phyloP scores from a whole-genome alignment of 2,797 vertebrate genomes.

The Poliocrania exsul region DNA sequence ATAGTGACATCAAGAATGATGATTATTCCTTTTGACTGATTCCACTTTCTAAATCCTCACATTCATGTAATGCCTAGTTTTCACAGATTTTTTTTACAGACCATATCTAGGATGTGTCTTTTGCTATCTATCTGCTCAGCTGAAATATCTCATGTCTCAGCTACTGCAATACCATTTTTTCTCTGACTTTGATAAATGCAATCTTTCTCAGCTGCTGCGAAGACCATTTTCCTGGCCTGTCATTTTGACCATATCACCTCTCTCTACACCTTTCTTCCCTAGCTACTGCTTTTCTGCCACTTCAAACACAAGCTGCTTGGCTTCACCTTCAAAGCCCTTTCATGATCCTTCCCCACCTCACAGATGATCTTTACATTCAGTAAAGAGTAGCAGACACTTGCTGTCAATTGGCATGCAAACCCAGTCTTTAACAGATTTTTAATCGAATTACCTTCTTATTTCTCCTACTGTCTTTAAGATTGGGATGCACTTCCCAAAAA shows the following conservation, averaged over 20 bases:
- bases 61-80: background rate
- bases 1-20: background rate
- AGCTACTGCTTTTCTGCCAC: conserved; percentile 8
- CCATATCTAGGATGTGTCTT: background rate
- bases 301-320: conserved; percentile 26
- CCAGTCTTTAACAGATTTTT: background rate
- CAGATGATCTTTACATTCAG: conserved; percentile 5
- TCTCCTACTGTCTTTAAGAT: background rate
- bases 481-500: background rate
- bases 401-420: background rate
- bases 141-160: background rate
- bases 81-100: background rate
- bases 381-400: background rate
- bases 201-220: background rate
- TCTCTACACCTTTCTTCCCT: background rate
- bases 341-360: background rate
- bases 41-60: background rate
- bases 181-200: conserved; percentile 38
- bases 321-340: conserved; percentile 34
- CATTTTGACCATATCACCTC: conserved; percentile 38
- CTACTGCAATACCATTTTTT: conserved; percentile 1
- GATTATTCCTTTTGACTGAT: background rate
- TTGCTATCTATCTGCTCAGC: conserved; percentile 1
- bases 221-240: conserved; percentile 37
- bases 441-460: background rate